These are phyloP conservation scores for Zygothrica quintamaculata DNA, from an alignment of 2,888 invertebrate genomes.

Conservation along the genomic window DNA sequence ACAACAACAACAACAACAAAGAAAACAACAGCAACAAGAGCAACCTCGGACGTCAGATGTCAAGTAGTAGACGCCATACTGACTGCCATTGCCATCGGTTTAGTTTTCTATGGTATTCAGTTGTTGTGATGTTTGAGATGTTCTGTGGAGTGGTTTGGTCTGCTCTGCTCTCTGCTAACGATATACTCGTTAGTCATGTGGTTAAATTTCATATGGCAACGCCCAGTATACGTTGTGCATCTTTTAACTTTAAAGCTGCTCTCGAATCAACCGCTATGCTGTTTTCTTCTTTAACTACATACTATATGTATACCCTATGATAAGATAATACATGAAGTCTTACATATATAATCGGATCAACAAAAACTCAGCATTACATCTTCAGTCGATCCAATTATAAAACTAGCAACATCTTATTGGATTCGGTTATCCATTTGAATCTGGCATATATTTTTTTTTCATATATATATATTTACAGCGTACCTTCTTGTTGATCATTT, in stretches of 20 bases:
- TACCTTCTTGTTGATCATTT: too few species aligned
- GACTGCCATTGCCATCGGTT: conserved; percentile 42
- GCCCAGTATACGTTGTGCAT: conserved; percentile 33
- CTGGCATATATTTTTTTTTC: too few species aligned
- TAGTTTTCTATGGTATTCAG: conserved; percentile 52
- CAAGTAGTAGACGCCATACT: conserved; percentile 75
- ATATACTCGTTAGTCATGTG: conserved; percentile 74
- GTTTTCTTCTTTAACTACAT: not conserved
- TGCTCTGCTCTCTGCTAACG: conserved; percentile 57
- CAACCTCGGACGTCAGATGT: conserved; percentile 53
- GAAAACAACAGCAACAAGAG: conserved; percentile 9
- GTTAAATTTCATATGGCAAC: conserved; percentile 70
- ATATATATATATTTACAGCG: too few species aligned
- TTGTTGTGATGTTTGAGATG: conserved; percentile 33
- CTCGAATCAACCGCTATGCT: not conserved
- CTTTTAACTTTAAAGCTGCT: conserved; percentile 63
- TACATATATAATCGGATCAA: too few species aligned
- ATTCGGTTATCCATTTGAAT: too few species aligned
- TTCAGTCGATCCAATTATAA: too few species aligned
- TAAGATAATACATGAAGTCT: too few species aligned
- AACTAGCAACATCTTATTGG: too few species aligned
- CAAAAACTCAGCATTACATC: too few species aligned
- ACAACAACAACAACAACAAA: conserved; percentile 29
- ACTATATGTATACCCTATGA: not conserved
- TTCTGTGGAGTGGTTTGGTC: conserved; percentile 26